phyloP scores from a whole-genome alignment of 2,113 vertebrate species.

The Struthio camelus region DNA sequence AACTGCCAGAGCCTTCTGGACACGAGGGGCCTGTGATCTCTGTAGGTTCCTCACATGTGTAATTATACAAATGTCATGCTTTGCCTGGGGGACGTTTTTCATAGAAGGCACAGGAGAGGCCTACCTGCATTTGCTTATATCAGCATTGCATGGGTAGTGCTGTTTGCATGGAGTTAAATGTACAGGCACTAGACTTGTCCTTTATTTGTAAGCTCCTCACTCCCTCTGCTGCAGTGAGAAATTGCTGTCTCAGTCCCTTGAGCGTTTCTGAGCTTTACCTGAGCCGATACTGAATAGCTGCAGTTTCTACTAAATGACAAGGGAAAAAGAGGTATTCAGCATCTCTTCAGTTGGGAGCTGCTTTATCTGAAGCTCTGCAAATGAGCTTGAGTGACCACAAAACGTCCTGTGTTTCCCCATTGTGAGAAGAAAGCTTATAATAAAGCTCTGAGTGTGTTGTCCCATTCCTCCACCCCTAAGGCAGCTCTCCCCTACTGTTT shows the following conservation, averaged over 20 bases:
- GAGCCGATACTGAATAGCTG: neutral
- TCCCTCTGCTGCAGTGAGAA: neutral
- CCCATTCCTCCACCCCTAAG: neutral
- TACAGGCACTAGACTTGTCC: neutral
- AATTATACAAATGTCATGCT: constrained; percentile 39
- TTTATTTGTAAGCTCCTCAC: neutral
- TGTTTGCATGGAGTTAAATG: neutral
- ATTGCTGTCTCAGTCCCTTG: neutral
- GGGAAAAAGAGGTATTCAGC: neutral
- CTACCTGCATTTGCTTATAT: neutral
- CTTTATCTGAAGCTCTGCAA: neutral
- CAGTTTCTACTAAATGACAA: neutral
- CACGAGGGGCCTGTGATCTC: neutral
- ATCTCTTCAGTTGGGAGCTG: neutral
- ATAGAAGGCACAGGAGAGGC: neutral
- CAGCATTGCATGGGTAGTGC: neutral
- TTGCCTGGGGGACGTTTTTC: constrained; percentile 12
- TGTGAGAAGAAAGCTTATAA: neutral
- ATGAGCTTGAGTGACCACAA: neutral
- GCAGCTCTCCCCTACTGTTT: neutral
- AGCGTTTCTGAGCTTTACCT: neutral
- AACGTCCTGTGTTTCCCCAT: neutral
- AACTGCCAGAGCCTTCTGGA: neutral
- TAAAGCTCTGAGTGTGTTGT: neutral
- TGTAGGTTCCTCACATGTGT: neutral